Percentiles rank a stretch among this genome's conserved stretches.
Evolutionary conservation across 1,140 invertebrate species (phyloP).

Genomic region (Drosophila ogumai): DNA sequence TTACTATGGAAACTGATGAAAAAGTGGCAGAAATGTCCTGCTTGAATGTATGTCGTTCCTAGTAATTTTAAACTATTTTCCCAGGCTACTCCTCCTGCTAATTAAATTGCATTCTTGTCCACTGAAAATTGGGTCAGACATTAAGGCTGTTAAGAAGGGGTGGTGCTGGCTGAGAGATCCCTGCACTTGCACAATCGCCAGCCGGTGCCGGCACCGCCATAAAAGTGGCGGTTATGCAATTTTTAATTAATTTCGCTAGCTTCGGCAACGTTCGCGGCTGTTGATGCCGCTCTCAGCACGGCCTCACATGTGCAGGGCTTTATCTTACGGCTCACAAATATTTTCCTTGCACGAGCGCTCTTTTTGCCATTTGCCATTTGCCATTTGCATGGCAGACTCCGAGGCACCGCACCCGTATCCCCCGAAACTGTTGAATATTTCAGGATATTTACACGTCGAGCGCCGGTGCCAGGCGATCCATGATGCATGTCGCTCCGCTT

Average conservation of each 20-base stretch:
- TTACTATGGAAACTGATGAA: neutral
- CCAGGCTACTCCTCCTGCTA: constrained; percentile 8
- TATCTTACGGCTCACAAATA: constrained; percentile 27
- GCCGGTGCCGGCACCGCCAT: constrained; percentile 11
- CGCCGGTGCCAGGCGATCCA: constrained; percentile 8
- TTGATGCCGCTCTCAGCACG: constrained; percentile 23
- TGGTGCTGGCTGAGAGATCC: neutral
- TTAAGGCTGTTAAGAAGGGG: constrained; percentile 23
- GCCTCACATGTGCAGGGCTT: constrained; percentile 27
- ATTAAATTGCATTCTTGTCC: constrained; percentile 38
- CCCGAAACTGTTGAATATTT: constrained; percentile 69
- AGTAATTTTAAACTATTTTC: neutral
- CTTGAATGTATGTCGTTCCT: neutral
- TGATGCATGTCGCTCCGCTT: constrained; percentile 34
- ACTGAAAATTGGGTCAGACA: constrained; percentile 35
- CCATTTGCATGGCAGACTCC: constrained; percentile 53
- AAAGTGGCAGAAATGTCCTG: too few species aligned
- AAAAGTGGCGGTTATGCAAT: constrained; percentile 59
- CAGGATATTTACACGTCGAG: constrained; percentile 52
- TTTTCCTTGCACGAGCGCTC: constrained; percentile 7
- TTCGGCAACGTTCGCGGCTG: constrained; percentile 6
- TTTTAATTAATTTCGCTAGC: constrained; percentile 72
- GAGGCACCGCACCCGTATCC: constrained; percentile 13
- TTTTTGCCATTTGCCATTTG: constrained; percentile 27
- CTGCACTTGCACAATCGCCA: constrained; percentile 5